phyloP scores from a whole-genome alignment of 2,888 invertebrate species.

The Drosophila limbata region DNA sequence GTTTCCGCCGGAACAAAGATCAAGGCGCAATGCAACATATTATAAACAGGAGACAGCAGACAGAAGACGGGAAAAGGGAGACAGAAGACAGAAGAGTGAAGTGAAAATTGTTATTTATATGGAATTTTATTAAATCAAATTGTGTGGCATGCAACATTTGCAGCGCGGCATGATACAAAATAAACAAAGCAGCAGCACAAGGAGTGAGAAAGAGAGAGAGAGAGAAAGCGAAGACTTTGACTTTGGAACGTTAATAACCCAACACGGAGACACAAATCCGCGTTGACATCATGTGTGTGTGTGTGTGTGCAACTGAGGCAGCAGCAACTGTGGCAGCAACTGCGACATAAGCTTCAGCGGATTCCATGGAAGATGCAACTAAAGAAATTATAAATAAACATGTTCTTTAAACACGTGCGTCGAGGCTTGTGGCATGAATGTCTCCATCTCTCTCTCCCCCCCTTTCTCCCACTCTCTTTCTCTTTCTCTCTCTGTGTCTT shows the following conservation, averaged over 20 bases:
- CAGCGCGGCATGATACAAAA: constrained; percentile 13
- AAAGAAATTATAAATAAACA: constrained; percentile 70
- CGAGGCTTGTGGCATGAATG: constrained; percentile 20
- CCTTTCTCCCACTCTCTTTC: neutral
- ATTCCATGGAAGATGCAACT: constrained; percentile 42
- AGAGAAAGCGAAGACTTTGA: neutral
- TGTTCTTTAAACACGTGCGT: constrained; percentile 72
- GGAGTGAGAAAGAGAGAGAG: neutral
- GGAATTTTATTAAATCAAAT: constrained; percentile 71
- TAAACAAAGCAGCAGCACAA: constrained; percentile 7
- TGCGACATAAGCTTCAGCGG: constrained; percentile 47
- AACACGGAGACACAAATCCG: constrained; percentile 53
- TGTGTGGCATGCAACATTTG: constrained; percentile 61
- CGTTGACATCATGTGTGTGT: constrained; percentile 66
- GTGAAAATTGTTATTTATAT: constrained; percentile 62
- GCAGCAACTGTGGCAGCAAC: constrained; percentile 30
- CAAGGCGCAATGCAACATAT: constrained; percentile 35
- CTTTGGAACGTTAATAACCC: constrained; percentile 10
- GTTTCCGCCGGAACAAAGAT: constrained; percentile 67
- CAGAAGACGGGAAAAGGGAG: neutral
- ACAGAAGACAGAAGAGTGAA: neutral
- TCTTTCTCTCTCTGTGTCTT: neutral
- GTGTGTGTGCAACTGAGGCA: constrained; percentile 7
- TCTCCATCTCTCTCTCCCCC: neutral
- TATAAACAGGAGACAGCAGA: constrained; percentile 44